Percentiles rank a stretch among this genome's conserved stretches.
Conservation (phyloP, 2,888 invertebrate genomes). For the Tanytarsus gracilentus region DNA sequence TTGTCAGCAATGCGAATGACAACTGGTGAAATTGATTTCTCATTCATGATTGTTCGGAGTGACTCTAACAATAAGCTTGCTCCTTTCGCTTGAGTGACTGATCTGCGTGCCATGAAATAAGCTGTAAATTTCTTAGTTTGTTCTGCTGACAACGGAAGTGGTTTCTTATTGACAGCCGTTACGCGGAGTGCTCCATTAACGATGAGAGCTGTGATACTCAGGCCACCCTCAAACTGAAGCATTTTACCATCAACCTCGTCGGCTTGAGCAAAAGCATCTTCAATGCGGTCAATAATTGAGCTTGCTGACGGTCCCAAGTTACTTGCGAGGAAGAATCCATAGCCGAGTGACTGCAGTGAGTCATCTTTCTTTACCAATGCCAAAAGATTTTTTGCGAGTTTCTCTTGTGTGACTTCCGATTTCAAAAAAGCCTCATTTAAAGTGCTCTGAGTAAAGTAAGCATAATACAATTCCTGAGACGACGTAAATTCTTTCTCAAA, state of each 20-base stretch:
- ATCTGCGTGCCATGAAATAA: conserved; percentile 81
- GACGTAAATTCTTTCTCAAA: conserved; percentile 59
- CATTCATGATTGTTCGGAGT: conserved; percentile 57
- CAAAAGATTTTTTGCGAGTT: conserved; percentile 62
- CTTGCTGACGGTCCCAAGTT: conserved; percentile 59
- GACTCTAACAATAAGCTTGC: conserved; percentile 73
- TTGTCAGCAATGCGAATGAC: conserved; percentile 71
- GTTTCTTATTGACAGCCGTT: conserved; percentile 55
- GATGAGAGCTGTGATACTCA: conserved; percentile 63
- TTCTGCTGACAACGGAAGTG: conserved; percentile 60
- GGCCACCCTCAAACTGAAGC: conserved; percentile 85
- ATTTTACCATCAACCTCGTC: conserved; percentile 87
- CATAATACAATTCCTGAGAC: conserved; percentile 64
- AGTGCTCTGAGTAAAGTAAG: conserved; percentile 58
- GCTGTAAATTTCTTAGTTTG: conserved; percentile 83
- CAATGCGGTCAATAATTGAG: conserved; percentile 65
- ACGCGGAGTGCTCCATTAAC: conserved; percentile 50
- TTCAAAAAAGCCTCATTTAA: conserved; percentile 53
- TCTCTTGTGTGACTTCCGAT: conserved; percentile 57
- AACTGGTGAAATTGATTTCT: conserved; percentile 72
- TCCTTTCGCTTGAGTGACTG: conserved; percentile 78
- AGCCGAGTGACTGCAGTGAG: conserved; percentile 68
- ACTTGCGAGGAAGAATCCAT: conserved; percentile 74
- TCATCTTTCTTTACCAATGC: conserved; percentile 78
- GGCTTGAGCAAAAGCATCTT: conserved; percentile 88